phyloP scores from a whole-genome alignment of 1,140 invertebrate genomes.

The Copidosoma floridanum region DNA sequence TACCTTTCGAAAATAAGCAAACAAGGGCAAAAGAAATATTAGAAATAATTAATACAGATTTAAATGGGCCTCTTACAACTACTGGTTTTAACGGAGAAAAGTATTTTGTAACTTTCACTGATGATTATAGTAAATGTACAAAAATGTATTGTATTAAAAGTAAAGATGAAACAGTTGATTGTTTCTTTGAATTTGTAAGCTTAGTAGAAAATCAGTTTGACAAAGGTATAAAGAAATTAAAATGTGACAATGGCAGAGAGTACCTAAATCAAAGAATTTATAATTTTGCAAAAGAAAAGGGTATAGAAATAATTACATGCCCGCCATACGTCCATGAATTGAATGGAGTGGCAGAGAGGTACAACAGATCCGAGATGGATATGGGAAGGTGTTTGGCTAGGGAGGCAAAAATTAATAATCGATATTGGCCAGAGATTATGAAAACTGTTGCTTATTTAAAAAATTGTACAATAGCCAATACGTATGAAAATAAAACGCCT shows the following conservation, averaged over 20 bases:
- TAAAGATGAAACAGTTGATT: slow-evolving; percentile 34
- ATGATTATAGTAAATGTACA: no score
- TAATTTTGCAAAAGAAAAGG: no score
- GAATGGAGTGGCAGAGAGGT: slow-evolving; percentile 47
- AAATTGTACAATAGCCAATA: slow-evolving; percentile 42
- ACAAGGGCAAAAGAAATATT: slow-evolving; percentile 38
- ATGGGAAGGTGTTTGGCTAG: slow-evolving; percentile 28
- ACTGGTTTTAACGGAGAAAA: no score
- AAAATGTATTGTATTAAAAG: no score
- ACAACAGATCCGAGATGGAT: slow-evolving; percentile 39
- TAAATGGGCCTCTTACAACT: no score
- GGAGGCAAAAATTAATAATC: no score
- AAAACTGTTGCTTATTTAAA: slow-evolving; percentile 34
- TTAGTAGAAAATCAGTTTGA: slow-evolving; percentile 30
- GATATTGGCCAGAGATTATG: slow-evolving; percentile 42
- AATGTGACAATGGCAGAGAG: no score
- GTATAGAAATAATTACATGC: slow-evolving; percentile 40
- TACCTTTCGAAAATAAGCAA: slow-evolving; percentile 50
- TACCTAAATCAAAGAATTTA: no score
- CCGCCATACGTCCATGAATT: slow-evolving; percentile 47
- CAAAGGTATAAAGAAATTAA: slow-evolving; percentile 40
- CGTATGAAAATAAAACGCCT: slow-evolving; percentile 42
- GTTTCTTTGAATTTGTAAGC: slow-evolving; percentile 35
- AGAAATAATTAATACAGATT: slow-evolving; percentile 45
- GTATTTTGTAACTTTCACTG: no score